Base-by-base conservation (phyloP, 2,797 vertebrate genomes). In the Rhinella marina region DNA sequence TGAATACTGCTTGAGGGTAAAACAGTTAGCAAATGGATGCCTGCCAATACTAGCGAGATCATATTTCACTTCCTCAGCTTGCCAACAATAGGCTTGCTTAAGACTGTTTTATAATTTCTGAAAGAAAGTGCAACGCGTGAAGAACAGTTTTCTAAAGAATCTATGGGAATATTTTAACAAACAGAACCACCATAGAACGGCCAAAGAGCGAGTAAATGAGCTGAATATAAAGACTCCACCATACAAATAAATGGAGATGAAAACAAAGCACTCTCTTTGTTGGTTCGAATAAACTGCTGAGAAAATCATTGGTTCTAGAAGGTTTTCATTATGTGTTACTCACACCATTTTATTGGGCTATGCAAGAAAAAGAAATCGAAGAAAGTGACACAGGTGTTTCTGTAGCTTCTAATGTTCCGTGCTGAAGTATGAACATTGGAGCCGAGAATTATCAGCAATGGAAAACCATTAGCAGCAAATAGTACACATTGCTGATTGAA, bases 141-240 rank as follows among this genome's bases (percentile, higher is more conserved):
- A 89, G 50, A 57, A 79, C 83, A 84, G 59, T 82, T 87, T 88
- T 88, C 66, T 54, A 85, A 81, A 85, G 83, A 85, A 83, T 86
- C 62, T 86, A 89, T 89, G 88, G 81, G 88, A 89, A 86, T 73
- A 78, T 89, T 54, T 52, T 50, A 23, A 52, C 62, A 73, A 84
- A 87, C 73, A 89, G 86, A 86, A 83, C 81, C 27, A 23, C 73
- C 57, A 86, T 83, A 86, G 88, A 86, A 61, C 21, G 25, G 29
- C 17, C 85, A 85, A 13, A 73, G 76, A 81, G 72, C 59, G n/a
- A 81, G 16, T 66, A n/a, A 79, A 27, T 57, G 17, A 68, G 4
- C 4, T 68, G 59, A 70, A 85, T 32, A 73, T 80, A 81, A 73
- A 73, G 32, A 76, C 12, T 23, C 32, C 25, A 17, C 32, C 68